phyloP scores from a whole-genome alignment of 2,113 vertebrate genomes.

The Ophthalmotilapia sp. region DNA sequence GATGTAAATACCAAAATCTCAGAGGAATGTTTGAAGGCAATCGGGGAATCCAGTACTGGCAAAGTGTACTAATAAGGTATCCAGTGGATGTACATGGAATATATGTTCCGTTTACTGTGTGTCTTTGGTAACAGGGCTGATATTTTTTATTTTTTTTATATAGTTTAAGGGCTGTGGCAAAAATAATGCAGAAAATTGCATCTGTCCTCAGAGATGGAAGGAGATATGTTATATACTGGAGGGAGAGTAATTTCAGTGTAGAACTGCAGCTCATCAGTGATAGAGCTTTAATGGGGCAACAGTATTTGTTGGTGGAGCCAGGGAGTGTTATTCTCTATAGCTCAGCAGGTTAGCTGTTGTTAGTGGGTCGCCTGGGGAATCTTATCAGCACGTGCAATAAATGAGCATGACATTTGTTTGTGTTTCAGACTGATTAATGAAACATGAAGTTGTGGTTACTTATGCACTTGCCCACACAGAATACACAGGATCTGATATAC shows the following conservation, averaged over 20 bases:
- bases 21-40: not conserved
- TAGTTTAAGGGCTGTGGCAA: not conserved
- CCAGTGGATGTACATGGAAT: not conserved
- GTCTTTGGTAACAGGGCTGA: not conserved
- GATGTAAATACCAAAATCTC: not conserved
- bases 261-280: not conserved
- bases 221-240: not conserved
- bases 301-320: not conserved
- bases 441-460: not conserved
- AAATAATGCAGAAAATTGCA: not conserved
- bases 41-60: not conserved
- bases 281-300: not conserved
- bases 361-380: not conserved
- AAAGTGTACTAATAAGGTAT: not conserved
- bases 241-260: not conserved
- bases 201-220: not conserved
- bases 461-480: not conserved
- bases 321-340: not conserved
- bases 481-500: not conserved
- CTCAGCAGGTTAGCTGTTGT: not conserved
- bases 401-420: not conserved
- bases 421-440: not conserved
- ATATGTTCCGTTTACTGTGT: not conserved
- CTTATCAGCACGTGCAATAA: not conserved
- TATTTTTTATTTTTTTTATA: accelerated